Evolutionary conservation across 2,797 vertebrate species (phyloP).

Genomic region (Poeciliopsis paucimaculata): DNA sequence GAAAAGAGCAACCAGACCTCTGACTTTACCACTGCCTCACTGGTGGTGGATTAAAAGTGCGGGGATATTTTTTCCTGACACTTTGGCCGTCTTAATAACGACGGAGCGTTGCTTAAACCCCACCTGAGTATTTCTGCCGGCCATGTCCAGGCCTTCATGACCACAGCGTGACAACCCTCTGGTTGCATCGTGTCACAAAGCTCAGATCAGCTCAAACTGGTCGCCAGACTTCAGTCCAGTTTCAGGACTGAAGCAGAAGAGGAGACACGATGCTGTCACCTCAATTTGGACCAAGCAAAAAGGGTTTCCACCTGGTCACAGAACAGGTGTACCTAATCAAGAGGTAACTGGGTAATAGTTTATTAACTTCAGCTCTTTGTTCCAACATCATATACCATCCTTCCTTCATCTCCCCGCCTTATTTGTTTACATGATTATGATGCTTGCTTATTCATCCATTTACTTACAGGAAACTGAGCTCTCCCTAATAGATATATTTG

Average conservation of each 20-base stretch:
- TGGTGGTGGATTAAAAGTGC: background rate
- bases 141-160: background rate
- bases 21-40: too few relatives aligned
- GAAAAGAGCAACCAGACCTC: too few relatives aligned
- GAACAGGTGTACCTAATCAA: background rate
- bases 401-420: background rate
- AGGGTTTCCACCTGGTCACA: background rate
- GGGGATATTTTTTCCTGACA: background rate
- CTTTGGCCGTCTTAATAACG: background rate
- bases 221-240: background rate
- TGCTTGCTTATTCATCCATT: background rate
- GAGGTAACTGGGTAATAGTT: background rate
- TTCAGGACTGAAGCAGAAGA: background rate
- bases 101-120: background rate
- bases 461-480: background rate
- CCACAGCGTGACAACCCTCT: too few relatives aligned
- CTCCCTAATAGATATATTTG: background rate
- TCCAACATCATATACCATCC: background rate
- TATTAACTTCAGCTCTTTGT: background rate
- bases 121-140: background rate
- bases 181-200: background rate
- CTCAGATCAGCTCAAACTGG: background rate
- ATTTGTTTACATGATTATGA: background rate
- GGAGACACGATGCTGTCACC: background rate
- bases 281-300: background rate